Percentiles rank a stretch among this genome's conserved stretches.
Evolutionary conservation across 2,888 invertebrate genomes (phyloP).

Genomic region (Drosophila incognita): DNA sequence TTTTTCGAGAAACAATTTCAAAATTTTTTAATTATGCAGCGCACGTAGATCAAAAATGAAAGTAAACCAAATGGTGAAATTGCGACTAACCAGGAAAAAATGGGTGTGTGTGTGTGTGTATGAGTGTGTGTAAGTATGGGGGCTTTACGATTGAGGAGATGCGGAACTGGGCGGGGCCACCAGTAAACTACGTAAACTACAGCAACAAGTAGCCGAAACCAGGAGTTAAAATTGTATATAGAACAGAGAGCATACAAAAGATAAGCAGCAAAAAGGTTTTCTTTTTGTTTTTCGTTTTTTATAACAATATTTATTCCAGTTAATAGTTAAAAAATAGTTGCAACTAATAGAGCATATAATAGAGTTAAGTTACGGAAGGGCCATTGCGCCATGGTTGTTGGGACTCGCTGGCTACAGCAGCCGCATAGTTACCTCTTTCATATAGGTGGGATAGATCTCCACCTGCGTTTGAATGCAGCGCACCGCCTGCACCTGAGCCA

Average conservation of each 20-base stretch:
- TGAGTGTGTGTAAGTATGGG: conserved; percentile 24
- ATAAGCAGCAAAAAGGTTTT: conserved; percentile 29
- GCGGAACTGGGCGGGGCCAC: conserved; percentile 12
- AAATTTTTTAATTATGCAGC: conserved; percentile 69
- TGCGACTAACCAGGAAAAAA: conserved; percentile 50
- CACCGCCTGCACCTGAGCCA: conserved; percentile 82
- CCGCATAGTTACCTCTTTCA: conserved; percentile 85
- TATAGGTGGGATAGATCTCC: conserved; percentile 84
- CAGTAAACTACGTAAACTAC: conserved; percentile 20
- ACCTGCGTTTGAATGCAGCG: conserved; percentile 83
- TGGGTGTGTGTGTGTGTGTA: conserved; percentile 15
- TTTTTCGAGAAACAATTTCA: conserved; percentile 57
- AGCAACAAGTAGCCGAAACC: conserved; percentile 44
- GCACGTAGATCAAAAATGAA: conserved; percentile 76
- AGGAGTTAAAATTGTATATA: conserved; percentile 46
- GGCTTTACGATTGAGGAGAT: conserved; percentile 22
- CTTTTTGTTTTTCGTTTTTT: conserved; percentile 10
- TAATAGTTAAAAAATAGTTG: conserved; percentile 66
- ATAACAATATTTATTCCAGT: conserved; percentile 62
- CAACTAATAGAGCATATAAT: conserved; percentile 23
- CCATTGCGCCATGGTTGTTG: conserved; percentile 17
- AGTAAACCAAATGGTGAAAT: conserved; percentile 76
- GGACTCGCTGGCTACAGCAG: conserved; percentile 65
- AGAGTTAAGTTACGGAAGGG: conserved; percentile 25
- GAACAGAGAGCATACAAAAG: conserved; percentile 17